phyloP scores from a whole-genome alignment of 2,797 vertebrate genomes.

The Tympanoctomys barrerae region DNA sequence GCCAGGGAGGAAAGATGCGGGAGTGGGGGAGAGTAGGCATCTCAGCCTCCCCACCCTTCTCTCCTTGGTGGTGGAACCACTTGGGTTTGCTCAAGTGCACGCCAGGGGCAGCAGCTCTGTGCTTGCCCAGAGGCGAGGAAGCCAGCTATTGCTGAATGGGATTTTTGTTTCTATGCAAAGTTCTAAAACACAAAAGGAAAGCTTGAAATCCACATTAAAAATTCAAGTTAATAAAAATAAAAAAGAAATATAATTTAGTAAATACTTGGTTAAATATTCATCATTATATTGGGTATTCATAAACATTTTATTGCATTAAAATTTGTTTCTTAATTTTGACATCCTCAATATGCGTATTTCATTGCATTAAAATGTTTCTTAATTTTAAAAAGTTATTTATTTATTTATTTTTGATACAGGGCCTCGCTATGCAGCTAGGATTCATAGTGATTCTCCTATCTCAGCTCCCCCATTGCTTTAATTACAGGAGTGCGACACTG shows the following conservation, averaged over 20 bases:
- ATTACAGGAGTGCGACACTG: no score
- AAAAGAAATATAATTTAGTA: constrained; percentile 38
- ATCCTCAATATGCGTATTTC: no score
- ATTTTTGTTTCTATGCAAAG: background rate
- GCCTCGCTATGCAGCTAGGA: no score
- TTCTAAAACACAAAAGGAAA: background rate
- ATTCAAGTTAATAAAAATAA: constrained; percentile 42
- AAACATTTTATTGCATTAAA: constrained; percentile 17
- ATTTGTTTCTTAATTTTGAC: background rate
- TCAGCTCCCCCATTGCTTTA: no score
- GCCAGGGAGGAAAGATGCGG: background rate
- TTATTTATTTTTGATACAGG: no score
- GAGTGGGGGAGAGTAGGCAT: background rate
- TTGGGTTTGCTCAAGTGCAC: background rate
- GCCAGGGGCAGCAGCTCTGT: background rate
- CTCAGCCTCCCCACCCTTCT: background rate
- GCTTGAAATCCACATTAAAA: constrained; percentile 27
- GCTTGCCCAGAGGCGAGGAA: background rate
- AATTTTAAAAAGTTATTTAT: no score
- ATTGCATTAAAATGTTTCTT: no score
- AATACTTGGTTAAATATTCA: background rate
- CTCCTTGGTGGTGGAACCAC: background rate
- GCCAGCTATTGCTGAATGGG: background rate
- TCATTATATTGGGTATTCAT: constrained; percentile 37
- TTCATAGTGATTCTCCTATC: no score